Conservation (phyloP, 2,797 vertebrate species). For the Amblyopsis hoosieri region DNA sequence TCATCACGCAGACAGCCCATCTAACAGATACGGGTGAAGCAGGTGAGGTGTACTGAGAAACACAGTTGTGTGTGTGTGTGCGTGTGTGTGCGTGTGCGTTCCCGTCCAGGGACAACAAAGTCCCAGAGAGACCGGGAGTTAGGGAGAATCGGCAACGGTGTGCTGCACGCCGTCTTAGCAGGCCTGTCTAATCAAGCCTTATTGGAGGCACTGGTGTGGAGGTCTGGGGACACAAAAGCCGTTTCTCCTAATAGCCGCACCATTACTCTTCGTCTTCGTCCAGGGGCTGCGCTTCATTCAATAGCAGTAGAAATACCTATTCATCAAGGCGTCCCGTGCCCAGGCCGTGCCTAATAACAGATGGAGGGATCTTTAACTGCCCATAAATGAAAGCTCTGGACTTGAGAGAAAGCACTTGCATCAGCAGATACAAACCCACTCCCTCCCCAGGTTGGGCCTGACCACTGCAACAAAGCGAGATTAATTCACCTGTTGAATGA, state of each 20-base stretch:
- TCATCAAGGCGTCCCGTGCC: conserved; percentile 64
- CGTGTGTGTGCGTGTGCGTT: conserved; percentile 15
- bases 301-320: conserved; percentile 71
- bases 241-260: conserved; percentile 62
- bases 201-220: conserved; percentile 53
- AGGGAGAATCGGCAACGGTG: conserved; percentile 17
- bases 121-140: conserved; percentile 14
- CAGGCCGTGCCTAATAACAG: conserved; percentile 60
- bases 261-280: conserved; percentile 69
- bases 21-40: conserved; percentile 56
- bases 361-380: conserved; percentile 77
- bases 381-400: conserved; percentile 74
- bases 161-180: conserved; percentile 18
- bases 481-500: conserved; percentile 83
- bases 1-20: conserved; percentile 61
- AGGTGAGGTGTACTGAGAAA: conserved; percentile 44
- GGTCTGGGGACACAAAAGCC: conserved; percentile 62
- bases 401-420: conserved; percentile 73
- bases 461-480: conserved; percentile 82
- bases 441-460: conserved; percentile 67
- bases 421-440: conserved; percentile 73
- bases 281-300: conserved; percentile 53
- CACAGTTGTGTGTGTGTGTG: conserved; percentile 17
- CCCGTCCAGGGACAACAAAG: conserved; percentile 7
- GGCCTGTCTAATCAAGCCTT: conserved; percentile 53